Evolutionary conservation across 2,113 vertebrate genomes (phyloP).

Genomic region (Bungarus multicinctus): DNA sequence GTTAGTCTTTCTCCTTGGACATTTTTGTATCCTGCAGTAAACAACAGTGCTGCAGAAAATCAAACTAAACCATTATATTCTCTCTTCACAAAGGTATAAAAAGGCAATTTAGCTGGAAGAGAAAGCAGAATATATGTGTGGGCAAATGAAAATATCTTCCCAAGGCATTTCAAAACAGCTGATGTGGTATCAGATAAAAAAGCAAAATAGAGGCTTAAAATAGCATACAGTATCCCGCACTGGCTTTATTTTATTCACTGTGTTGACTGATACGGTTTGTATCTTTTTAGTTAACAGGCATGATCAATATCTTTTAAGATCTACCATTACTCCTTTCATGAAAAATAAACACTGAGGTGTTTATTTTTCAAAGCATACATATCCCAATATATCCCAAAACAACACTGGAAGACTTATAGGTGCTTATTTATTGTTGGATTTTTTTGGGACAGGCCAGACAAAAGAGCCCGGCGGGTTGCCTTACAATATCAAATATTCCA

Average conservation of each 20-base stretch:
- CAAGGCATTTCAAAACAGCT: neutral
- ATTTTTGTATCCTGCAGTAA: slow-evolving; percentile 8
- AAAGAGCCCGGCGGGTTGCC: neutral
- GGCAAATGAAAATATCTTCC: neutral
- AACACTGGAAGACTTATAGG: neutral
- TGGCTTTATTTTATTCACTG: neutral
- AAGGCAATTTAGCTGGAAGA: neutral
- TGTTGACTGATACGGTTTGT: neutral
- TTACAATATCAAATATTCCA: neutral
- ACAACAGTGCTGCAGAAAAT: neutral
- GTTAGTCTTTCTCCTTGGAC: neutral
- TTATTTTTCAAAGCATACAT: neutral
- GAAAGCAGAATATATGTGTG: neutral
- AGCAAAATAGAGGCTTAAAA: neutral
- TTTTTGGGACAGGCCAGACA: neutral
- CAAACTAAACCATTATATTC: neutral
- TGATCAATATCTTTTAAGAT: neutral
- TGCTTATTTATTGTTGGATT: neutral
- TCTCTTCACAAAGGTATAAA: neutral
- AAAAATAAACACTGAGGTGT: neutral
- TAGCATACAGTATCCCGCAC: neutral
- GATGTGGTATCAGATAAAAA: neutral
- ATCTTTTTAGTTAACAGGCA: neutral
- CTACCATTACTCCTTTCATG: neutral
- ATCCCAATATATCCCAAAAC: neutral